Conservation (phyloP, 1,140 invertebrate species). For the Drosophila littoralis region DNA sequence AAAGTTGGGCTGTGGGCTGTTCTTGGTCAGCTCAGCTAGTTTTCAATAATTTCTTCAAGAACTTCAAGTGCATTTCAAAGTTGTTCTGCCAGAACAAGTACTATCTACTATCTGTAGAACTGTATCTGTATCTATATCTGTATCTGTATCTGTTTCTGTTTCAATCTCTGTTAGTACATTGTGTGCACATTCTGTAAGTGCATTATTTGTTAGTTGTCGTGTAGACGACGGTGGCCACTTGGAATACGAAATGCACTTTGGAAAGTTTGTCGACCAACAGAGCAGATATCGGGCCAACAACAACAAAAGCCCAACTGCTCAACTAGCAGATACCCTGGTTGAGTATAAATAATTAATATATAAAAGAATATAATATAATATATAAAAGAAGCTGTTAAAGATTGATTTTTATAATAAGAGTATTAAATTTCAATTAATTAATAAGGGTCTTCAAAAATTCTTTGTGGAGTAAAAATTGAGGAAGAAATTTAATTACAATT, state of each 20-base stretch:
- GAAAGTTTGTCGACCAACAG: constrained; percentile 56
- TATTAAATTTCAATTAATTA: no score
- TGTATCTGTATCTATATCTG: constrained; percentile 33
- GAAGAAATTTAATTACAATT: no score
- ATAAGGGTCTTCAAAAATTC: no score
- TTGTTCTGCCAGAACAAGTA: constrained; percentile 29
- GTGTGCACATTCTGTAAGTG: constrained; percentile 43
- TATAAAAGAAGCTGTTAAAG: no score
- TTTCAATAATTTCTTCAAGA: constrained; percentile 35
- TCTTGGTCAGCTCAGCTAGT: constrained; percentile 8
- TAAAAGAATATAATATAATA: neutral
- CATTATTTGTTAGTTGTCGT: constrained; percentile 55
- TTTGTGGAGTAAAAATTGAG: no score
- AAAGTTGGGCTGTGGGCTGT: no score
- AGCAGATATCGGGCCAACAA: neutral
- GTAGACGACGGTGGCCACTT: constrained; percentile 49
- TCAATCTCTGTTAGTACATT: constrained; percentile 36
- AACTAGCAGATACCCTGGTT: neutral
- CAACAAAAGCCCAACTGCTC: neutral
- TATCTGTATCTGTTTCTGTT: constrained; percentile 28
- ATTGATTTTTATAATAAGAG: no score
- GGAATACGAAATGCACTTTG: constrained; percentile 70
- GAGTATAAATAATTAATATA: no score
- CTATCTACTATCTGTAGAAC: constrained; percentile 34
- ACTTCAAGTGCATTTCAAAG: constrained; percentile 78